Conservation (phyloP, 2,797 vertebrate genomes). For the Alcedo atthis region DNA sequence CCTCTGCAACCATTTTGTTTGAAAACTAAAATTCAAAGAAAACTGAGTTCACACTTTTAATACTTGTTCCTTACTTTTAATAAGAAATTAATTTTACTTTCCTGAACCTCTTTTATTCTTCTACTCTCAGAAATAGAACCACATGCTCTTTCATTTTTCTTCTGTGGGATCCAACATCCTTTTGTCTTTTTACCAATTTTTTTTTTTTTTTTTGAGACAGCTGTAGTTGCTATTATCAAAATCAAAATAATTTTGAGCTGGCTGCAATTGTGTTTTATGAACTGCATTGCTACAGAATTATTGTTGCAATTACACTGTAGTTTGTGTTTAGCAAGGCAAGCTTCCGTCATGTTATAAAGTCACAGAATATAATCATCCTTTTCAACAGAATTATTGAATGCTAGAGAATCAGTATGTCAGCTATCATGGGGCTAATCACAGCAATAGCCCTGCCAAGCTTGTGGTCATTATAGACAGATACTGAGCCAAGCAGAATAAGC, state of each 20-base stretch:
- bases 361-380: neutral
- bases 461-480: neutral
- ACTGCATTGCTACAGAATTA: neutral
- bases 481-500: neutral
- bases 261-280: neutral
- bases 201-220: neutral
- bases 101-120: neutral
- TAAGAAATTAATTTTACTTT: neutral
- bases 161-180: neutral
- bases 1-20: neutral
- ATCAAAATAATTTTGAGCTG: neutral
- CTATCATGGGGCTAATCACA: neutral
- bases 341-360: neutral
- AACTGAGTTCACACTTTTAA: neutral
- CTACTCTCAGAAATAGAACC: neutral
- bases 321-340: neutral
- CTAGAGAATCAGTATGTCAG: neutral
- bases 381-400: neutral
- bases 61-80: neutral
- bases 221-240: neutral
- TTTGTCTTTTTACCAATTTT: neutral
- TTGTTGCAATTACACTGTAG: neutral
- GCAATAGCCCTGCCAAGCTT: neutral
- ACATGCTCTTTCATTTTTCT: rapidly evolving
- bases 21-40: neutral